Conservation (phyloP, 1,140 invertebrate species). For the Drosophila santomea region DNA sequence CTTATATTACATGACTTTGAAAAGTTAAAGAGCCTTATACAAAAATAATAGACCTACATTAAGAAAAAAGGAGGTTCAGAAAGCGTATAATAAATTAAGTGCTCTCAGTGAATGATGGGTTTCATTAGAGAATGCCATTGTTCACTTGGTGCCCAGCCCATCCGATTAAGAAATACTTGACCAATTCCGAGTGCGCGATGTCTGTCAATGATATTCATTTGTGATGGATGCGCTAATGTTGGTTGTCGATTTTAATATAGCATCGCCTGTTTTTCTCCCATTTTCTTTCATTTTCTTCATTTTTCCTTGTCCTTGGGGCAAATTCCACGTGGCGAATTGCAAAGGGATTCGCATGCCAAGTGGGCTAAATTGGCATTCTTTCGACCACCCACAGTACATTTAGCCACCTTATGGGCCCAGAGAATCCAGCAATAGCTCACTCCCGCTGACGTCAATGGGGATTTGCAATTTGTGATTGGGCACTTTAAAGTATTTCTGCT, state of each 20-base stretch:
- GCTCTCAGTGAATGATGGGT: no score
- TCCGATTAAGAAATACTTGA: slow-evolving; percentile 4
- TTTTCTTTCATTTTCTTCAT: background rate
- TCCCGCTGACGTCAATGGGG: slow-evolving; percentile 47
- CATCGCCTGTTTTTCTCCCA: slow-evolving; percentile 1
- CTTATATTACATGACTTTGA: background rate
- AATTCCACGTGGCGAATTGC: slow-evolving; percentile 27
- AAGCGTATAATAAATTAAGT: no score
- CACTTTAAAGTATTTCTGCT: slow-evolving; percentile 40
- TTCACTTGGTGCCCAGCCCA: background rate
- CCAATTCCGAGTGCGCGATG: background rate
- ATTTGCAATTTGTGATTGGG: slow-evolving; percentile 39
- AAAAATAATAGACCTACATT: no score
- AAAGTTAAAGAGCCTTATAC: background rate
- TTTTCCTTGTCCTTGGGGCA: slow-evolving; percentile 28
- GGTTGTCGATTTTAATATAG: background rate
- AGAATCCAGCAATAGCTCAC: background rate
- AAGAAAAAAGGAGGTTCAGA: no score
- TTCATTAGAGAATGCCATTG: no score
- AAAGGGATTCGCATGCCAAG: slow-evolving; percentile 40
- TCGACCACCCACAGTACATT: slow-evolving; percentile 9
- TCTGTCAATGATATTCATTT: slow-evolving; percentile 3
- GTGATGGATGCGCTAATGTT: slow-evolving; percentile 23
- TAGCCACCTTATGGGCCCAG: slow-evolving; percentile 3
- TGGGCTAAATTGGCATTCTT: slow-evolving; percentile 22